Evolutionary conservation across 37 sponge, comb jelly and placozoan genomes (phyloP), one percentile per base, ranked within the genome.

Genomic region (Crambe crambe): DNA sequence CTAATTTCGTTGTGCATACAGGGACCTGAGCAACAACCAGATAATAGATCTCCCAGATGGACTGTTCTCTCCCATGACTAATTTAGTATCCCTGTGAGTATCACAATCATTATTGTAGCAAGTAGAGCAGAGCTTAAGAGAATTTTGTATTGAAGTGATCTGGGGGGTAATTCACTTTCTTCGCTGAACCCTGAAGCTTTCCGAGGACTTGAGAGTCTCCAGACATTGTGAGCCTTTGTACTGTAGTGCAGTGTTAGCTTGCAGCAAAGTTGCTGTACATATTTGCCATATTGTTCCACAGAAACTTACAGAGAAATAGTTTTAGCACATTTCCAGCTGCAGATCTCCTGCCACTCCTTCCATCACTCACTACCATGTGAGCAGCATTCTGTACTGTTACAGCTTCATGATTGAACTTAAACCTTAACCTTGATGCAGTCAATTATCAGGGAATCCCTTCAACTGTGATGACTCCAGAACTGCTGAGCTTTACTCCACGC

Each of bases 361-460:
- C 79, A 44, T 42, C 68, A 8, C 79, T 78, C 36, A 78, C 54
- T 32, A 44, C 54, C 67, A 78, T 78, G 79, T 78, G 21, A 78
- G 77, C 12, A 23, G 71, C 9, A n/a, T 30, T 3, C 41, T 34
- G n/a, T 38, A 25, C 37, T 23, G 54, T 47, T 6, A 12, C 38
- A 30, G 31, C 15, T 27, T n/a, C 31, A 27, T 62, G 6, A 8
- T 8, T 62, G 26, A 30, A 62, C 6, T 30, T 23, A 8, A 18
- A 30, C 63, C 12, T 27, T 27, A 29, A 21, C 31, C 54, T 41
- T 9, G 37, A 72, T 72, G 34, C 73, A 47, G 51, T 12, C 51
- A 47, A 15, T 47, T 47, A 47, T 47, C 51, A 47, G 51, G 56
- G 23, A 69, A 70, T 42, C 61, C 57, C 18, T 58, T 37, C 27